Conservation (phyloP, 2,888 invertebrate species). For the Pocota personata region DNA sequence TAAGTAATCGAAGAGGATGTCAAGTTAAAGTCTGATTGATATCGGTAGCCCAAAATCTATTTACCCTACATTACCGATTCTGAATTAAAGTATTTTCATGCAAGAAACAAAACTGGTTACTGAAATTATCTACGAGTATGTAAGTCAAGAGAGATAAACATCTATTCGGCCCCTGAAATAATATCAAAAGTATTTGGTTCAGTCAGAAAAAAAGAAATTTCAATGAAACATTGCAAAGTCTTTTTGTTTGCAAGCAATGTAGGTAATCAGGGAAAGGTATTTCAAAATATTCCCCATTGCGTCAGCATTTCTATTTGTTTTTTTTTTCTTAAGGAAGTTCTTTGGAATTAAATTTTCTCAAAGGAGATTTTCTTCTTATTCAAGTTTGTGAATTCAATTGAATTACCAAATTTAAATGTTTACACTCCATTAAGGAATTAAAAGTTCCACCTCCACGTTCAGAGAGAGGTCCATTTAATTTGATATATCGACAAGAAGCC, state of each 20-base stretch:
- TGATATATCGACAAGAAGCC: conserved; percentile 56
- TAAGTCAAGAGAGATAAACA: too few relatives aligned
- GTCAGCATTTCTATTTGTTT: not conserved
- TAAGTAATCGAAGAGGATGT: too few relatives aligned
- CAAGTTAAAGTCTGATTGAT: too few relatives aligned
- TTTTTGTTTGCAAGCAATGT: not conserved
- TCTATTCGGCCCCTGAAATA: not conserved
- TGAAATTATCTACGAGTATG: too few relatives aligned
- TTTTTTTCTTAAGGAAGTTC: not conserved
- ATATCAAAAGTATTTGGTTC: not conserved
- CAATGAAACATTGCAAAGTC: not conserved
- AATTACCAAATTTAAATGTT: conserved; percentile 68
- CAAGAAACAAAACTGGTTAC: too few relatives aligned
- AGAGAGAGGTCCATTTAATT: conserved; percentile 43
- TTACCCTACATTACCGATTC: too few relatives aligned
- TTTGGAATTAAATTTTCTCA: not conserved
- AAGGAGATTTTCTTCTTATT: conserved; percentile 42
- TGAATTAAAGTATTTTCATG: too few relatives aligned
- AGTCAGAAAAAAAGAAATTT: not conserved
- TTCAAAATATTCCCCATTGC: not conserved
- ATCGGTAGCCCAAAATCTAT: too few relatives aligned
- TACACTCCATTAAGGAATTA: conserved; percentile 70
- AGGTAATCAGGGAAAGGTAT: not conserved
- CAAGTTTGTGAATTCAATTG: conserved; percentile 46
- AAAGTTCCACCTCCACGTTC: conserved; percentile 4